Conservation (phyloP, 2,113 vertebrate species). For the Emydura subglobosa region DNA sequence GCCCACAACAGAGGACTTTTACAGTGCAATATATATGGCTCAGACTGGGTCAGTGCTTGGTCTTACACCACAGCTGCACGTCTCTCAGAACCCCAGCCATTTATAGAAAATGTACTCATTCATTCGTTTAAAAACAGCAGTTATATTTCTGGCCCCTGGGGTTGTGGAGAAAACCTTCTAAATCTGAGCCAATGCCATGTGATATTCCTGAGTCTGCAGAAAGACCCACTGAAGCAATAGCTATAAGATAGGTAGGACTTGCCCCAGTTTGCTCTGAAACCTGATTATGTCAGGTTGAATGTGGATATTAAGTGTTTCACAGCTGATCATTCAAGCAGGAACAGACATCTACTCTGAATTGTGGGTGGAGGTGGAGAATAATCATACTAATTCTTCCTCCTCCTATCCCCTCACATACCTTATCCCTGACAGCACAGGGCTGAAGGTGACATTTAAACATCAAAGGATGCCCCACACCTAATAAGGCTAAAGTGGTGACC, state of each 20-base stretch:
- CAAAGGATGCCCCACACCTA: neutral
- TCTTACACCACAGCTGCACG: neutral
- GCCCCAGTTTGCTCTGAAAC: neutral
- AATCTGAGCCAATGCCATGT: fast-evolving
- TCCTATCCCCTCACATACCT: neutral
- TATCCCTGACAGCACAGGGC: neutral
- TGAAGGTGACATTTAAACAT: neutral
- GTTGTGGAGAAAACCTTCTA: neutral
- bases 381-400: neutral
- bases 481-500: fast-evolving
- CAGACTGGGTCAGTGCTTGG: neutral
- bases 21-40: neutral
- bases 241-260: fast-evolving
- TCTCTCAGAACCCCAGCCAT: neutral
- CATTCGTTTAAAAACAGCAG: neutral
- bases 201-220: neutral
- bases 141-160: neutral
- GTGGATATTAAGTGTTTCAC: neutral
- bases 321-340: neutral
- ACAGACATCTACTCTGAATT: neutral
- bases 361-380: neutral
- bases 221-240: neutral
- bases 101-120: neutral
- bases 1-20: no score
- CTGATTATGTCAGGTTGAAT: neutral